These are phyloP conservation scores for Acronicta alni DNA, from an alignment of 2,888 invertebrate genomes.

Conservation along the genomic window DNA sequence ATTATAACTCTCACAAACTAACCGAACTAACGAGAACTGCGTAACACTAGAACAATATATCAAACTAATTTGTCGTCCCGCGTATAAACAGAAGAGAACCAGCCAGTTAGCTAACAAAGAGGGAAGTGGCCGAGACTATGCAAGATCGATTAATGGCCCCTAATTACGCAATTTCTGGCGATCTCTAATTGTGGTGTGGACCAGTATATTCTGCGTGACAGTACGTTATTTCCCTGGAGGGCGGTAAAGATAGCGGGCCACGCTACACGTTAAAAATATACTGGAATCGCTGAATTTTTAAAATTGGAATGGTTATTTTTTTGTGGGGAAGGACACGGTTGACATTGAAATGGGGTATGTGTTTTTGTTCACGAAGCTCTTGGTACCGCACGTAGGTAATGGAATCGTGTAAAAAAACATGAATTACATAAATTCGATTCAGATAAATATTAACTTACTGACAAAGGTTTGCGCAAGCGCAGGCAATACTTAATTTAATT, in stretches of 20 bases:
- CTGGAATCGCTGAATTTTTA: slow-evolving; percentile 62
- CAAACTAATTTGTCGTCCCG: slow-evolving; percentile 53
- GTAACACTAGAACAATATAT: slow-evolving; percentile 54
- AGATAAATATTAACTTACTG: too few relatives aligned
- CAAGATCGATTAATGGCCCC: slow-evolving; percentile 86
- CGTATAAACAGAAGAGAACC: slow-evolving; percentile 45
- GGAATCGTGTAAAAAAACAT: too few relatives aligned
- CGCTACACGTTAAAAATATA: slow-evolving; percentile 67
- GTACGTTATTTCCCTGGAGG: slow-evolving; percentile 87
- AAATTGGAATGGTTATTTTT: slow-evolving; percentile 18
- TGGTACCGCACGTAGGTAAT: background rate
- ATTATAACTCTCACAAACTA: slow-evolving; percentile 22
- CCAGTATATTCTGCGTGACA: slow-evolving; percentile 88
- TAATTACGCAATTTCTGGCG: slow-evolving; percentile 89
- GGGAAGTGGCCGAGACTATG: slow-evolving; percentile 72
- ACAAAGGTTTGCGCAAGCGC: too few relatives aligned
- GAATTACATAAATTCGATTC: too few relatives aligned
- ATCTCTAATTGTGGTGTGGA: slow-evolving; percentile 87
- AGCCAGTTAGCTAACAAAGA: slow-evolving; percentile 66
- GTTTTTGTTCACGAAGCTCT: background rate
- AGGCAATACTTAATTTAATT: too few relatives aligned
- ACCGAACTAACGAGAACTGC: slow-evolving; percentile 38
- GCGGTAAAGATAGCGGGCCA: slow-evolving; percentile 86
- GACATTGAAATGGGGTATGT: slow-evolving; percentile 1
- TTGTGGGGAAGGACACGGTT: slow-evolving; percentile 13